Conservation (phyloP, 2,797 vertebrate species). For the Lepus townsendii region DNA sequence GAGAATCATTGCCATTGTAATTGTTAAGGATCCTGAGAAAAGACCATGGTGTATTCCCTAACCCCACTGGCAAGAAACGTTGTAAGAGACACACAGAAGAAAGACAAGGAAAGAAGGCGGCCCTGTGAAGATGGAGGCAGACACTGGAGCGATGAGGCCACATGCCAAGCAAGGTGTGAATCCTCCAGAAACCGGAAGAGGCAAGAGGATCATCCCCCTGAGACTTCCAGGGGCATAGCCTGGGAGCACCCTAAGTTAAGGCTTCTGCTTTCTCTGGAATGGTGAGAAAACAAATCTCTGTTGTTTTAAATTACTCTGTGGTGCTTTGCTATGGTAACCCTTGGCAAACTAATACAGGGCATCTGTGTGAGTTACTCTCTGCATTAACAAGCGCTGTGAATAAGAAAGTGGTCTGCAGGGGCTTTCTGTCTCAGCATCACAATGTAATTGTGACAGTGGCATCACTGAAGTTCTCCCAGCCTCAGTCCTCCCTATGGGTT, state of each 20-base stretch:
- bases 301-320: neutral
- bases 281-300: neutral
- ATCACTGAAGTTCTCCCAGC: neutral
- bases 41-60: neutral
- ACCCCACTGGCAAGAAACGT: neutral
- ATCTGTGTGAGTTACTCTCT: neutral
- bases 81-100: neutral
- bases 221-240: fast-evolving
- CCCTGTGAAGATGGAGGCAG: fast-evolving
- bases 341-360: neutral
- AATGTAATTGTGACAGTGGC: fast-evolving
- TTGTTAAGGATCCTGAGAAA: neutral
- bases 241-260: neutral
- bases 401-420: fast-evolving
- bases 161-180: fast-evolving
- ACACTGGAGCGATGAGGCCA: fast-evolving
- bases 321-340: neutral
- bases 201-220: neutral
- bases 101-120: neutral
- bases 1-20: neutral
- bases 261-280: neutral
- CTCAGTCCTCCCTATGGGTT: neutral
- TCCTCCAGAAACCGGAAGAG: neutral
- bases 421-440: neutral
- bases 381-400: neutral